Evolutionary conservation across 2,113 vertebrate species (phyloP).

Genomic region (Pseudorhombus dupliciocellatus): DNA sequence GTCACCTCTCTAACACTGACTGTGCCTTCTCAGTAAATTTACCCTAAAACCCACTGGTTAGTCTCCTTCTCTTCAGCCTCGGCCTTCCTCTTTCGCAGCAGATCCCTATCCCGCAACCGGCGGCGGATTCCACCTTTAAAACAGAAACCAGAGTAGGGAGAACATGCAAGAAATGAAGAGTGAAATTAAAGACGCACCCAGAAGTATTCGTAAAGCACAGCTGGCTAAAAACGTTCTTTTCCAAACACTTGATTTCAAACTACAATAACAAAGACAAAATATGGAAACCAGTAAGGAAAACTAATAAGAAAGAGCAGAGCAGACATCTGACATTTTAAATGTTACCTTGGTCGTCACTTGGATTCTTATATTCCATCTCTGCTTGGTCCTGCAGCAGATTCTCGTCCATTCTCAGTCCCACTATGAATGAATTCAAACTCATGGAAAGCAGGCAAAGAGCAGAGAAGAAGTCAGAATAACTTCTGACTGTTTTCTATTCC

Average conservation of each 20-base stretch:
- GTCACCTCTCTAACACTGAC: conserved; percentile 12
- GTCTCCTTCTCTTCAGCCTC: conserved; percentile 87
- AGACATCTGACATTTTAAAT: neutral
- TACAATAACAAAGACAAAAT: neutral
- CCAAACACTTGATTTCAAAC: too few species aligned
- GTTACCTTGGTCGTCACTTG: conserved; percentile 75
- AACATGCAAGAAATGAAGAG: neutral
- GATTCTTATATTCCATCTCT: conserved; percentile 56
- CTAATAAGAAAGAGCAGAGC: neutral
- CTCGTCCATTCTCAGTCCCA: conserved; percentile 77
- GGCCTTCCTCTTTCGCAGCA: conserved; percentile 89
- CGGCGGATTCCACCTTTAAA: conserved; percentile 74
- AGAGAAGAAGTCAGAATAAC: conserved; percentile 47
- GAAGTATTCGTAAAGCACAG: neutral
- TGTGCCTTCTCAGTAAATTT: conserved; percentile 67
- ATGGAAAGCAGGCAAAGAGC: conserved; percentile 42
- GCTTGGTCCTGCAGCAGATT: conserved; percentile 60
- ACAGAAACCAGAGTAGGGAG: conserved; percentile 36
- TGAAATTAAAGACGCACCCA: conserved; percentile 11
- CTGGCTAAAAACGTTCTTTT: neutral
- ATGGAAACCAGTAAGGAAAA: neutral
- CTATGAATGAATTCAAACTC: conserved; percentile 68
- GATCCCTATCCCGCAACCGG: conserved; percentile 87
- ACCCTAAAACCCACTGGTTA: conserved; percentile 87
- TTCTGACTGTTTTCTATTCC: conserved; percentile 73